Conservation (phyloP, 1,140 invertebrate genomes). For the Pantala flavescens region DNA sequence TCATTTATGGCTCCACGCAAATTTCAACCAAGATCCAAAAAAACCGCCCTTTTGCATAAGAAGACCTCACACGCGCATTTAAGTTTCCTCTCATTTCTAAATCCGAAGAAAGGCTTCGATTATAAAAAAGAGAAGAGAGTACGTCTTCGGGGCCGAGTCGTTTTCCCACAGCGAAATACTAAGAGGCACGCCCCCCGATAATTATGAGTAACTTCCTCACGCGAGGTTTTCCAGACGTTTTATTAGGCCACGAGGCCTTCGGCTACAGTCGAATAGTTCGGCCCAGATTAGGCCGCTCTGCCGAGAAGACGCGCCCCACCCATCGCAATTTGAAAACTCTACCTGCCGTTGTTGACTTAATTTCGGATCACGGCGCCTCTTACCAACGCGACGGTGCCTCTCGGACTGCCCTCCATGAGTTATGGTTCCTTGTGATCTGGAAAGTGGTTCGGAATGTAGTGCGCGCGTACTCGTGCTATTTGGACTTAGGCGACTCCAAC, state of each 20-base stretch:
- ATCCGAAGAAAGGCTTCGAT: too few species aligned
- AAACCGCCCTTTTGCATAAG: too few species aligned
- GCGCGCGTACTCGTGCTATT: too few species aligned
- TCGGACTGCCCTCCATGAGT: background rate
- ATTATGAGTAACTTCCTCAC: conserved; percentile 2
- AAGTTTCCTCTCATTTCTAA: too few species aligned
- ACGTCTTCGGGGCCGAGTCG: background rate
- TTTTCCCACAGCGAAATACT: background rate
- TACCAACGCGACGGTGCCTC: background rate
- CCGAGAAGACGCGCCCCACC: background rate
- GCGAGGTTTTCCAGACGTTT: background rate
- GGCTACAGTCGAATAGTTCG: background rate
- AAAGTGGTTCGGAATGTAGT: too few species aligned
- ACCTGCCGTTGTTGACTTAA: background rate
- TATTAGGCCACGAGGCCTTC: background rate
- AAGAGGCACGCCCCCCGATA: background rate
- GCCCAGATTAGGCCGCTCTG: background rate
- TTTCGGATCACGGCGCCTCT: background rate
- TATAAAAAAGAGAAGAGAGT: too few species aligned
- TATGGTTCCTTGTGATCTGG: too few species aligned
- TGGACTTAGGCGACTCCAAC: too few species aligned
- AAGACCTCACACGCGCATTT: too few species aligned
- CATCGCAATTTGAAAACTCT: background rate
- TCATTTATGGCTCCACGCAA: too few species aligned
- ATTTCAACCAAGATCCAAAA: too few species aligned